Conservation (phyloP, 2,797 vertebrate genomes). For the Lepidocolaptes lacrymiger region DNA sequence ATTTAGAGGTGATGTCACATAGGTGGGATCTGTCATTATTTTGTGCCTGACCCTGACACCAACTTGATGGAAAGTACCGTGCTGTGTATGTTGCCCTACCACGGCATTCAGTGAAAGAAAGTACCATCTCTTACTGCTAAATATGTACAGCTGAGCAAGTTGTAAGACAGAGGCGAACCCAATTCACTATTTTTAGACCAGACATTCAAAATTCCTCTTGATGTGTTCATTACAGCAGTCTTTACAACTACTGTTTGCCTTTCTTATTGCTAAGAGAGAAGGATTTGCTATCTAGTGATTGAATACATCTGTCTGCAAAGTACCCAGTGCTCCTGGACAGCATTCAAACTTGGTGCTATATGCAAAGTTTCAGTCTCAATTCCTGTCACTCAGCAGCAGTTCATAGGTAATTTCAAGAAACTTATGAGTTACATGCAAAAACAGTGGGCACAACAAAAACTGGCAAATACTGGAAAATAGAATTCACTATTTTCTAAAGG, state of each 20-base stretch:
- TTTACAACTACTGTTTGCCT: slow-evolving; percentile 4
- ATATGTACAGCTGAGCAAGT: neutral
- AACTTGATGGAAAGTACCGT: neutral
- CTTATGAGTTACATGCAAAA: neutral
- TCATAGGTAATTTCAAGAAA: neutral
- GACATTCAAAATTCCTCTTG: neutral
- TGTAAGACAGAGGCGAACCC: neutral
- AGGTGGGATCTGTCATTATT: neutral
- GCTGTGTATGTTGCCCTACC: neutral
- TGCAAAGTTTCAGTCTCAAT: neutral
- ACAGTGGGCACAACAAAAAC: neutral
- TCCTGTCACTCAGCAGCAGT: neutral
- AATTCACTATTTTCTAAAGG: neutral
- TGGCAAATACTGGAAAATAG: neutral
- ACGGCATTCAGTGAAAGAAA: neutral
- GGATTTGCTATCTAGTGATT: slow-evolving; percentile 3
- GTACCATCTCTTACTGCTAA: neutral
- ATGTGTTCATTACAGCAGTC: neutral
- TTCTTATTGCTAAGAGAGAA: slow-evolving; percentile 26
- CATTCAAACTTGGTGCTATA: neutral
- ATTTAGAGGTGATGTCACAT: neutral
- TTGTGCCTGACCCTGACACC: neutral
- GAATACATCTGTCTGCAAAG: neutral
- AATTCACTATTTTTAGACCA: neutral
- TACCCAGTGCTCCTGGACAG: neutral